Evolutionary conservation across 2,888 invertebrate species (phyloP), one percentile per base, ranked within the genome.

Genomic region (Apeira syringaria): DNA sequence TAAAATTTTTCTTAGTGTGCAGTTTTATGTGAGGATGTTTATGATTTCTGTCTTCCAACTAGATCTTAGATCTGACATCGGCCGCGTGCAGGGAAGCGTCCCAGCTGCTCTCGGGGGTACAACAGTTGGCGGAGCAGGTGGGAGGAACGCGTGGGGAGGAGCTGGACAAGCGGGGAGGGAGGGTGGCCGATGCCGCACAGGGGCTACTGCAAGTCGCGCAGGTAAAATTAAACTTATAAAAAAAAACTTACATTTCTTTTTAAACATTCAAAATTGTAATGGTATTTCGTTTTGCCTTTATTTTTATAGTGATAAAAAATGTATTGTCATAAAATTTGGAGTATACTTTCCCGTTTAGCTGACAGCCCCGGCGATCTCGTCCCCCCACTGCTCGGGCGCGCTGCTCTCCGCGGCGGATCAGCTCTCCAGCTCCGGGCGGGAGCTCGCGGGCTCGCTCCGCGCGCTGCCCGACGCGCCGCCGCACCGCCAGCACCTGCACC

Each of bases 11-110:
- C n/a, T n/a, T n/a, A n/a, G n/a, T n/a, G n/a, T n/a, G n/a, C n/a
- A n/a, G n/a, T n/a, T n/a, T n/a, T n/a, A n/a, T n/a, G n/a, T n/a
- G n/a, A n/a, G n/a, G n/a, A n/a, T n/a, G n/a, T n/a, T n/a, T n/a
- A n/a, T n/a, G n/a, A n/a, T n/a, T n/a, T n/a, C n/a, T n/a, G n/a
- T n/a, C n/a, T n/a, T n/a, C n/a, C n/a, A n/a, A n/a, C n/a, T 15
- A 77, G 77, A 61, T 76, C 5, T 25, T 61, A 9, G 62, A 69
- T 1, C 34, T 73, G 5, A 63, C 75, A 0, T 51, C 53, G 8
- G 50, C 35, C 0, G 67, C 73, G 0, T 68, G 70, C 17, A 57
- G 68, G 12, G 53, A 60, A 35, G 64, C 74, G 0, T 57, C 68
- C 0, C 47, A 46, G 7, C 50, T 79, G 27, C 54, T 72, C 6